Evolutionary conservation across 2,113 vertebrate genomes (phyloP), one percentile per base, ranked within the genome.

Genomic region (Plecturocebus donacophilus): DNA sequence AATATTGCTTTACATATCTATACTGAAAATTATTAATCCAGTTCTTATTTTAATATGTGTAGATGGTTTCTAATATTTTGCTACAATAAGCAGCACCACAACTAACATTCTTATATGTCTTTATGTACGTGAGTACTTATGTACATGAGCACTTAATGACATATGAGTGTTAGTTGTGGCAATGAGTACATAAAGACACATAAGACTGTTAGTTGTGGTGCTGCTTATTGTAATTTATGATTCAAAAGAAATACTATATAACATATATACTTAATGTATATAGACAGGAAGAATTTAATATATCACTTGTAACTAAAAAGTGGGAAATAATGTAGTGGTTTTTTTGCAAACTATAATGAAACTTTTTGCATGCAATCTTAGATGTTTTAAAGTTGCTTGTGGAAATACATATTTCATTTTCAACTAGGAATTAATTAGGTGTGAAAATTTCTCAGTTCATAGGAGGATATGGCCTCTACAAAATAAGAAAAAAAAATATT

Each of bases 281-380:
- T 14, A 91, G 30, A 88, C 1, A 56, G 45, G 16, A 89, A 91
- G 88, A 73, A 97, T 89, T 54, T 42, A 88, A 87, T 81, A 17
- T 5, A 56, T 45, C 11, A 58, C 40, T 73, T 82, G 8, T 21
- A 54, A 32, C 21, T 17, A 79, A 66, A 20, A 86, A 88, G 45
- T 77, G 5, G 45, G 49, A 85, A 92, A 94, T 47, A 56, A 73
- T 13, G 38, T 56, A 83, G 25, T 56, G 40, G 16, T 85, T 66
- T 81, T 56, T 96, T 91, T 86, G 56, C 19, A 95, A 95, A 86
- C 27, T 52, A 85, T 35, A 94, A 71, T 90, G 6, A 49, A 75
- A 84, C 13, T 68, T 49, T 92, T 95, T 81, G 19, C 21, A 70
- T 52, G 35, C 8, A 56, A 30, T 71, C 14, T 66, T 40, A 91